Base-by-base conservation (phyloP, 2,888 invertebrate species). In the Elegia similella region DNA sequence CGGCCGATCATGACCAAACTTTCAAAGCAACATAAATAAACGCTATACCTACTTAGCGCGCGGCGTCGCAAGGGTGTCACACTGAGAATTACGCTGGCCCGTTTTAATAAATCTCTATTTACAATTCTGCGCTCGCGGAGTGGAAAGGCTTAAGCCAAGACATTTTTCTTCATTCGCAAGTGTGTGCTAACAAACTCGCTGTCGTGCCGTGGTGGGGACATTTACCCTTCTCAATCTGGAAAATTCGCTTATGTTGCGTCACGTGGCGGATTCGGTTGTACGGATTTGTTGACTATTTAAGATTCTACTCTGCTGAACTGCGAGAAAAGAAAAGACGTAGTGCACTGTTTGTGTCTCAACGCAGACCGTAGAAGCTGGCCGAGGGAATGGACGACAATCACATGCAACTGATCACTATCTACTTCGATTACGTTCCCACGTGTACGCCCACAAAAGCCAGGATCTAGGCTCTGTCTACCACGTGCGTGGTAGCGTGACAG, bases 41-140 rank as follows among this genome's bases (percentile, higher is more conserved):
- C 34, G 43, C 53, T 30, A 55, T 55, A 55, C 38, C 12, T 55
- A 55, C 44, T 16, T 43, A 53, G 54, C 30, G 56, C 29, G 17
- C n/a, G 47, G n/a, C 55, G 55, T 30, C 70, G 66, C 70, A 73
- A 75, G 77, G 76, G 78, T 79, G 79, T 83, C 83, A 80, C 75
- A 66, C 71, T 68, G 76, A 67, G 79, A 82, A 80, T 80, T 80
- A 79, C 76, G 76, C 80, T 82, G 82, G 82, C 84, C 83, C 84
- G 84, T 86, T 87, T 86, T 86, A 87, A 89, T 90, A 90, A 90
- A 90, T 89, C 89, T 90, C 84, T 88, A 88, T 90, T 89, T 87
- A 84, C 86, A 82, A 83, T 83, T 84, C 84, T 73, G 74, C 77
- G 80, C 82, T 76, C 82, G 81, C 78, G 76, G 84, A 84, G 86